Conservation (phyloP, 2,113 vertebrate genomes). For the Psophia crepitans region DNA sequence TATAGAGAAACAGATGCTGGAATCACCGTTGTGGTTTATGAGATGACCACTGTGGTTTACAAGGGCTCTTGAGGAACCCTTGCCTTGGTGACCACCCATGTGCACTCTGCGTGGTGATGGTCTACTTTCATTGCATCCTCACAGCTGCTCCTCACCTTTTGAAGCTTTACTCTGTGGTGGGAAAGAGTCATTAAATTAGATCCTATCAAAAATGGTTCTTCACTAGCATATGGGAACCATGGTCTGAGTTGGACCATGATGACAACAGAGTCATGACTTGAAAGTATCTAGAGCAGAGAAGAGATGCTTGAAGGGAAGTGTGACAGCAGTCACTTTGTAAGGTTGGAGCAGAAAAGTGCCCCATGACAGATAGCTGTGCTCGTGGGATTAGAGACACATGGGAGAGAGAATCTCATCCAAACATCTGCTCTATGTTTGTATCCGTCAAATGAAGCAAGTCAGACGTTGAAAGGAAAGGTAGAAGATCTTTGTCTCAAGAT, state of each 20-base stretch:
- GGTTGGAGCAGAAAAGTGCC: neutral
- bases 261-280: neutral
- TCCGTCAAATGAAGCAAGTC: neutral
- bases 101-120: neutral
- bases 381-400: neutral
- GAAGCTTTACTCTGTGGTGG: neutral
- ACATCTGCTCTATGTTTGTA: neutral
- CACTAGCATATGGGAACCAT: neutral
- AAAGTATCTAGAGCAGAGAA: neutral
- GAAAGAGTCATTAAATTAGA: neutral
- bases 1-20: neutral
- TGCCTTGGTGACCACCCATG: fast-evolving
- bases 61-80: neutral
- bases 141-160: neutral
- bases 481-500: neutral
- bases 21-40: neutral
- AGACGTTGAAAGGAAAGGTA: neutral
- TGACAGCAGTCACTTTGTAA: neutral
- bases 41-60: neutral
- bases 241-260: neutral
- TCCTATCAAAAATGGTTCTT: neutral
- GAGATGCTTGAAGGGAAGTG: neutral
- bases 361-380: neutral
- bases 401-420: neutral
- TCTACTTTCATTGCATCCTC: neutral